phyloP scores from a whole-genome alignment of 2,113 vertebrate species.

The Mirza zaza region DNA sequence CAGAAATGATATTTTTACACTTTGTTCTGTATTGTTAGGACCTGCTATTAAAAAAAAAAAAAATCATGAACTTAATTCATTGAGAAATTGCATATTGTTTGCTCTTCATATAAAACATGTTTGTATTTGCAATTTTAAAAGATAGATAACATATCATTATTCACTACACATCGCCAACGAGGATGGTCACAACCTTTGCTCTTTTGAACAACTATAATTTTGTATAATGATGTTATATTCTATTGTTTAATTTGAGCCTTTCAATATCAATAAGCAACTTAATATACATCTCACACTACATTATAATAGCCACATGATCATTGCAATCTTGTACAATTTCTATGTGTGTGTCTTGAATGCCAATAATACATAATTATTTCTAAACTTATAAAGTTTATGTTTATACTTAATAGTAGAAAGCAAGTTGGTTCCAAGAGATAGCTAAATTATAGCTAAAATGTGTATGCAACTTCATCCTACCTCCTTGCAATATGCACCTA shows the following conservation, averaged over 20 bases:
- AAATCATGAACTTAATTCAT: constrained; percentile 44
- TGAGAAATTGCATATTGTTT: constrained; percentile 52
- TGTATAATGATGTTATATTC: background rate
- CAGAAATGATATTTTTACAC: background rate
- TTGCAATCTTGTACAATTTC: background rate
- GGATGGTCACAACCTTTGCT: constrained; percentile 33
- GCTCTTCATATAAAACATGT: background rate
- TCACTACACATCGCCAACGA: background rate
- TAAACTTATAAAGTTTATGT: background rate
- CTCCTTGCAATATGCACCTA: background rate
- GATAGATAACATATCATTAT: constrained; percentile 41
- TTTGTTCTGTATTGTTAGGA: background rate
- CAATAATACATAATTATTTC: background rate
- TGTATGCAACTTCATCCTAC: background rate
- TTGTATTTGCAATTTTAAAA: constrained; percentile 31
- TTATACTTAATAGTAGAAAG: background rate
- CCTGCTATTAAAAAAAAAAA: background rate
- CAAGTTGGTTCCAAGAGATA: background rate
- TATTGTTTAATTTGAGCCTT: constrained; percentile 41
- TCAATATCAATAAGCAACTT: background rate
- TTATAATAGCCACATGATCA: background rate
- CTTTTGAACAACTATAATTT: constrained; percentile 50
- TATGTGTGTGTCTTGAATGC: background rate
- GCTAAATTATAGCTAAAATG: background rate
- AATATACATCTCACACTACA: background rate